Conservation (phyloP, 2,888 invertebrate species). For the Hydrotaea diabolus region DNA sequence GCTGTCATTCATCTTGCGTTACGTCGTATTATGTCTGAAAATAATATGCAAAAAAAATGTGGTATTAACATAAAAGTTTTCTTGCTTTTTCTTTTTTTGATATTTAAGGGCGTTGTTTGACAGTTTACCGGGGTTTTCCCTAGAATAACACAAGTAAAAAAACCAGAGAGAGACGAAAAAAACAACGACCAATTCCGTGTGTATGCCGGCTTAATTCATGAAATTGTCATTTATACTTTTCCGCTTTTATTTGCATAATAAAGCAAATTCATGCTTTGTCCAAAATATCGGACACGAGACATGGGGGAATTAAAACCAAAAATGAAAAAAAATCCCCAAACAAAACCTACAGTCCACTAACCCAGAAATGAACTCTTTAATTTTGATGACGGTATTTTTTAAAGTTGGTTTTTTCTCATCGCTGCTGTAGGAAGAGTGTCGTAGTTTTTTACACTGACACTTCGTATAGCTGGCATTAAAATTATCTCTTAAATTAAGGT, state of each 20-base stretch:
- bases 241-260: neutral
- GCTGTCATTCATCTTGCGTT: neutral
- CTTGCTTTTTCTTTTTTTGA: neutral
- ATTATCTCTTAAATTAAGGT: too few species aligned
- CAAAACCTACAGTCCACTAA: neutral
- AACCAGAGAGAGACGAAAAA: too few species aligned
- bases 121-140: neutral
- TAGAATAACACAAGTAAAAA: neutral
- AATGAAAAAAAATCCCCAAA: neutral
- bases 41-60: slow-evolving; percentile 15
- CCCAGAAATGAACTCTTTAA: slow-evolving; percentile 23
- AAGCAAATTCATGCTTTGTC: neutral
- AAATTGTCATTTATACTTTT: slow-evolving; percentile 9
- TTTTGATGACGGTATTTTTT: neutral
- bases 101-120: slow-evolving; percentile 38
- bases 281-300: slow-evolving; percentile 27
- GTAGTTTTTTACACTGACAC: too few species aligned
- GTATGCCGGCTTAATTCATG: slow-evolving; percentile 11
- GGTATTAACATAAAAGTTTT: slow-evolving; percentile 8
- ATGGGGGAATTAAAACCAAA: neutral
- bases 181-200: neutral
- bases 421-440: neutral
- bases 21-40: neutral
- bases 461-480: too few species aligned
- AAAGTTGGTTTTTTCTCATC: neutral